Base-by-base conservation (phyloP, 2,797 vertebrate genomes). In the Macroramphosus scolopax region DNA sequence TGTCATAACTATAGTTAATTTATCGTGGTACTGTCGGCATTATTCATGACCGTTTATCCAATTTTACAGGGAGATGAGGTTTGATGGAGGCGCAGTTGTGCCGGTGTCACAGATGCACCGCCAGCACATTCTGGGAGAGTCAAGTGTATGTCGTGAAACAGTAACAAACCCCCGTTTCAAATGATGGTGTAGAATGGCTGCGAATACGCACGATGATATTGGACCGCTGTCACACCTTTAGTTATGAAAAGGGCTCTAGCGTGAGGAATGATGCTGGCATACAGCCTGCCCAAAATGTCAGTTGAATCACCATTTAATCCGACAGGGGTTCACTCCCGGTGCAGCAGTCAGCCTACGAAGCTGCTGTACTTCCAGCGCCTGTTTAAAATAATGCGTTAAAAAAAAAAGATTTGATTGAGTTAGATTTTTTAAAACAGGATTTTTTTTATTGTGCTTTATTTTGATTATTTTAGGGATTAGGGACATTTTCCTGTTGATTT, bases 381-480 rank as follows among this genome's bases (percentile, higher is more conserved):
- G 2, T 9, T 7, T 26, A 10, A 9, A 10, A 7, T 26, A 10
- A 26, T 14, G 15, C 14, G 35, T 47, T 1, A 4, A 51, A 65
- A 20, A 1, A 4, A 51, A 65, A 20, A 5, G 0, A 39, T 62
- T 63, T 35, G 8, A 65, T 17, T 7, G 0, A 39, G 56, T 63
- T 39, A 4, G 3, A 5, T 43, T 5, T 57, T 51, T 24, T 1
- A 43, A n/a, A 57, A 46, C 20, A 34, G 13, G 29, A 37, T 65
- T 58, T 29, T 29, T 5, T 16, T 17, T 17, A n/a, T n/a, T n/a
- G n/a, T 29, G 30, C 12, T 12, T 44, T 5, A 1, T 26, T 62
- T 25, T 35, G 9, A 34, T 58, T 36, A 6, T 32, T 42, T 40
- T 26, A 12, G 40, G 29, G 30, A 71, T 72, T 49, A 22, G 4